Evolutionary conservation across 2,113 vertebrate species (phyloP).

Genomic region (Cryptoleucopteryx plumbea): DNA sequence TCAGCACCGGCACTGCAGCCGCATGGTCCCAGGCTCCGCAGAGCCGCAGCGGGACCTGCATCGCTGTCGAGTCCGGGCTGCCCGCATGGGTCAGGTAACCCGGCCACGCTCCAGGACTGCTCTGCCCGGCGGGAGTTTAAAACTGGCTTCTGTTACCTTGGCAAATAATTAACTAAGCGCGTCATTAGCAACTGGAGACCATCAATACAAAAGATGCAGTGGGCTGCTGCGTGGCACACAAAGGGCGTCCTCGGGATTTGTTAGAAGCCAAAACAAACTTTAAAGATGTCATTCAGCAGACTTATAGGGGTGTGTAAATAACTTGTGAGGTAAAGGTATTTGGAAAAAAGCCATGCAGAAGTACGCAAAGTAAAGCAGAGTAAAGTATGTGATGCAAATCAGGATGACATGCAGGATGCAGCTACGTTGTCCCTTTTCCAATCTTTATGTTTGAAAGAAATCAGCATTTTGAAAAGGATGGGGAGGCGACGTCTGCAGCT

Average conservation of each 20-base stretch:
- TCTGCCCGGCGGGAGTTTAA: neutral
- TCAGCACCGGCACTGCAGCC: neutral
- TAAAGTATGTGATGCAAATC: rapidly evolving
- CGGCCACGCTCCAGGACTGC: neutral
- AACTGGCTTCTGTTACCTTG: neutral
- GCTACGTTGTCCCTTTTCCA: rapidly evolving
- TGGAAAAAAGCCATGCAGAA: neutral
- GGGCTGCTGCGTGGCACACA: neutral
- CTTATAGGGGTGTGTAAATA: neutral
- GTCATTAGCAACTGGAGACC: neutral
- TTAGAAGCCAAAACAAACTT: neutral
- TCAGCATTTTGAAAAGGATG: rapidly evolving
- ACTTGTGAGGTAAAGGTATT: neutral
- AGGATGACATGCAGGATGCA: neutral
- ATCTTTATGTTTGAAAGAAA: neutral
- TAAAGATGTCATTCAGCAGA: neutral
- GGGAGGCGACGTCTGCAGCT: rapidly evolving
- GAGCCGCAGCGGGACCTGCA: rapidly evolving
- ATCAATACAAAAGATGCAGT: neutral
- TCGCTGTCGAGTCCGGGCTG: rapidly evolving
- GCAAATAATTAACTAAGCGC: neutral
- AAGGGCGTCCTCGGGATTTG: neutral
- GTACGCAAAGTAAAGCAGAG: rapidly evolving
- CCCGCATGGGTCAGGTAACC: neutral
- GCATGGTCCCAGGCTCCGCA: neutral